Evolutionary conservation across 2,113 vertebrate species (phyloP), one percentile per base, ranked within the genome.

Genomic region (Sardina pilchardus): DNA sequence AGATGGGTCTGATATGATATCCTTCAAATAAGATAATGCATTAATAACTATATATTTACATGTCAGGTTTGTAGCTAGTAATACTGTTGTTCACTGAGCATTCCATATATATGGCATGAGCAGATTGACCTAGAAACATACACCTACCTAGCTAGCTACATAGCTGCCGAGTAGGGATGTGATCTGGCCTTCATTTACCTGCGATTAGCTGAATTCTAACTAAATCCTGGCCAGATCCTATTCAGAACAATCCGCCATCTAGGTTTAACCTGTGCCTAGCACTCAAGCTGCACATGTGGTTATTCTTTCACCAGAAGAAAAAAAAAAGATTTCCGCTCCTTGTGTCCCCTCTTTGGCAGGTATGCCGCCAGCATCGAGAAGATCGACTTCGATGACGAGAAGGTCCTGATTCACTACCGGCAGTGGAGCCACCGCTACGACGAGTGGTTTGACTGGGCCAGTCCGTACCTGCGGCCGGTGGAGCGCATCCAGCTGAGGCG

Each of bases 371-470:
- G 95, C 82, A 99, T 99, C 85, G 97, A 99, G 93, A 98, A 97
- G 88, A 97, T 99, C 39, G 98, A 99, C 92, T 97, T 96, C 85
- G 97, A 99, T 81, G 97, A 97, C 88, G 98, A 98, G 88, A 97
- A 95, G 88, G 95, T 99, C 7, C 95, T 98, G 90, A 96, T 99
- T 87, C 98, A 99, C 91, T 99, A 98, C 91, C 96, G 96, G 6
- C 97, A 97, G 89, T 99, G 98, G 98, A 99, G 98, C 92, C 98
- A 98, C 44, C 96, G 98, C 67, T 98, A 99, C 0, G 95, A 99
- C 84, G 97, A 99, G 83, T 99, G 98, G 98, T 99, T 99, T 87
- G 97, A 96, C 67, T 99, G 98, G 97, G 97, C 94, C 91, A 99
- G 97, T 34, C 96, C 96, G 44, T 97, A 96, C 86, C 93, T 99